These are phyloP conservation scores for Ptiloglossa arizonensis DNA, from an alignment of 1,140 invertebrate species.

Conservation along the genomic window DNA sequence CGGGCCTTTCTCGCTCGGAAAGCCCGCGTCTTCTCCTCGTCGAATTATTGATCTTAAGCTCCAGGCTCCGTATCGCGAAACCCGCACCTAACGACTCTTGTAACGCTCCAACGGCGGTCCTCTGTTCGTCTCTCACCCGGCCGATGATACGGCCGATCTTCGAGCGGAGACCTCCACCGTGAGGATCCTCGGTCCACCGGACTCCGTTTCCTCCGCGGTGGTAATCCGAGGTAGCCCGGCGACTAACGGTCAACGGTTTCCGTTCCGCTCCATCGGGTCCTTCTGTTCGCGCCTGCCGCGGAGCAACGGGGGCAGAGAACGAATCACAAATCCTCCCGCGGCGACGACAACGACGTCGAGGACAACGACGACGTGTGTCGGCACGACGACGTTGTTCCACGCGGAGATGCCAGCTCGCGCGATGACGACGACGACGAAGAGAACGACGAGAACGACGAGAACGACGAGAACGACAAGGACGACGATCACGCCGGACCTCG, in stretches of 20 bases:
- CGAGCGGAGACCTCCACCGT: too few species aligned
- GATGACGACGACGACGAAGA: too few species aligned
- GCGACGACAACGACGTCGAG: background rate
- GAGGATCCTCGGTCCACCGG: background rate
- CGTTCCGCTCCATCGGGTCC: background rate
- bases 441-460: too few species aligned
- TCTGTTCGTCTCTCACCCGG: background rate
- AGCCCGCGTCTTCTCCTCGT: slow-evolving; percentile 38
- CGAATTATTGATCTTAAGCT: slow-evolving; percentile 51
- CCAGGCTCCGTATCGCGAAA: slow-evolving; percentile 42
- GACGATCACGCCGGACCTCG: too few species aligned
- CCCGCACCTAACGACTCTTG: slow-evolving; percentile 35
- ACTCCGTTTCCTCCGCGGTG: too few species aligned
- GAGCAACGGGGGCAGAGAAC: too few species aligned
- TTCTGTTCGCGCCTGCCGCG: background rate
- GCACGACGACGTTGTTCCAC: too few species aligned
- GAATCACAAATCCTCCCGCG: background rate
- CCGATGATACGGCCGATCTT: too few species aligned
- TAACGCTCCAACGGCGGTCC: slow-evolving; percentile 3
- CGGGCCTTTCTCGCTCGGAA: slow-evolving; percentile 15
- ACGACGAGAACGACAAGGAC: too few species aligned
- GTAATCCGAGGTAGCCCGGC: background rate
- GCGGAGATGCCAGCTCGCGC: too few species aligned
- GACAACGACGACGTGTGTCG: too few species aligned
- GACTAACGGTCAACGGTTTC: background rate